These are phyloP conservation scores for Pogonophryne albipinna DNA, from an alignment of 2,797 vertebrate species.

Conservation along the genomic window DNA sequence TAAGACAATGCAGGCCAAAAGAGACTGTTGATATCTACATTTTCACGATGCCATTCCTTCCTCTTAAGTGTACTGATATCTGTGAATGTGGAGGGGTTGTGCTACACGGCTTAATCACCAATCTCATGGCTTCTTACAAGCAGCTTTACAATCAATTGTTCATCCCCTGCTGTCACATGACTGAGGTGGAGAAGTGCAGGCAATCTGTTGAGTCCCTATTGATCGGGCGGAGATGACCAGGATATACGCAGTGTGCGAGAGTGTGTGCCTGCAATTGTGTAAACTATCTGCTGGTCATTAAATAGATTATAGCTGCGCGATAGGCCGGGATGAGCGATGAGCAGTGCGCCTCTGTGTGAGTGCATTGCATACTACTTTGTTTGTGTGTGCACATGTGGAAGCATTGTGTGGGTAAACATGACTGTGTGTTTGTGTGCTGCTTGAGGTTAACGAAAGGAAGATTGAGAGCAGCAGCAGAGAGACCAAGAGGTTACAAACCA, in stretches of 20 bases:
- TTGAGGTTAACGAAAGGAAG: conserved; percentile 49
- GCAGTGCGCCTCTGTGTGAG: conserved; percentile 6
- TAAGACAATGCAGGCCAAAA: conserved; percentile 21
- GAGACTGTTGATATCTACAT: conserved; percentile 13
- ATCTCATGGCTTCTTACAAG: conserved; percentile 18
- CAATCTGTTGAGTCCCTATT: conserved; percentile 56
- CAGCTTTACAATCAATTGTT: conserved; percentile 35
- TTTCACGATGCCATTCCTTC: neutral
- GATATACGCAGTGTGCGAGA: conserved; percentile 29
- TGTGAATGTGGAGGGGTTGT: neutral
- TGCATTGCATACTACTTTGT: conserved; percentile 28
- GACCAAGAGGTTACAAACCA: conserved; percentile 58
- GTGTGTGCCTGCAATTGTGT: conserved; percentile 38
- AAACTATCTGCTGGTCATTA: conserved; percentile 45
- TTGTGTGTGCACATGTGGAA: conserved; percentile 9
- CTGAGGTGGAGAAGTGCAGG: conserved; percentile 27
- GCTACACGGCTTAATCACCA: conserved; percentile 14
- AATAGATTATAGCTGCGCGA: conserved; percentile 42
- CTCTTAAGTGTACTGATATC: neutral
- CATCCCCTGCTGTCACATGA: conserved; percentile 25
- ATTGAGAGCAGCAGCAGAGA: conserved; percentile 48
- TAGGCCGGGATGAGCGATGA: conserved; percentile 34
- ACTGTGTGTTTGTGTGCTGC: conserved; percentile 16
- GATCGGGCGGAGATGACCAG: conserved; percentile 52
- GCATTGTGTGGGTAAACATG: conserved; percentile 14